Base-by-base conservation (phyloP, 2,888 invertebrate genomes). In the Thelaira solivaga region DNA sequence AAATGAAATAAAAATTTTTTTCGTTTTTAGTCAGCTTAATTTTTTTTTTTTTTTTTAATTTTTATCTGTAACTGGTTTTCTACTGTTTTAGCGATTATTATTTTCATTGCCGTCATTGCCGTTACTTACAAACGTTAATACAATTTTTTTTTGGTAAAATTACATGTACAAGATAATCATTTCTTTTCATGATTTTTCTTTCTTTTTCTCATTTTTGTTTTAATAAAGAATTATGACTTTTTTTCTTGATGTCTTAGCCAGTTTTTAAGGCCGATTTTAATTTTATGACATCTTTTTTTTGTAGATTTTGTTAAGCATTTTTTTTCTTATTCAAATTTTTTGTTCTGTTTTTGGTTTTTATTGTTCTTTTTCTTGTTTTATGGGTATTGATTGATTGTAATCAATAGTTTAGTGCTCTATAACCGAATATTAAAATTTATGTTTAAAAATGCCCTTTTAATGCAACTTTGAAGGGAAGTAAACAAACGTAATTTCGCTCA, bases 51-150 rank as follows among this genome's bases (percentile, higher is more conserved):
- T 7, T 45, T 20, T n/a, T 18, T 26, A 39, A 36, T 51, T 71
- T 65, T 72, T 62, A 67, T 72, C 68, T 77, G 49, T 68, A 68
- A 77, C 72, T 55, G 72, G 72, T 72, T 77, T 49, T 55, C 55
- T 67, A 71, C 51, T 29, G 36, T 57, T 74, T 74, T 41, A 26
- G 49, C 47, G 20, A 62, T 61, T 71, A 49, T 34, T 43, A 57
- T 55, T 61, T 24, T 68, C 43, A 47, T 39, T 49, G 24, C 24
- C 22, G 49, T 11, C 31, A 8, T 8, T 11, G 6, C 10, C 36
- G n/a, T 45, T 39, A 53, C 26, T 49, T n/a, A n/a, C n/a, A n/a
- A n/a, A n/a, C n/a, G n/a, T 65, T 45, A 39, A 61, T 62, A 67
- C 47, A 65, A n/a, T 13, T n/a, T 34, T 34, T 29, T 53, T 72